Conservation (phyloP, 2,888 invertebrate species). For the Nomada hirtipes region DNA sequence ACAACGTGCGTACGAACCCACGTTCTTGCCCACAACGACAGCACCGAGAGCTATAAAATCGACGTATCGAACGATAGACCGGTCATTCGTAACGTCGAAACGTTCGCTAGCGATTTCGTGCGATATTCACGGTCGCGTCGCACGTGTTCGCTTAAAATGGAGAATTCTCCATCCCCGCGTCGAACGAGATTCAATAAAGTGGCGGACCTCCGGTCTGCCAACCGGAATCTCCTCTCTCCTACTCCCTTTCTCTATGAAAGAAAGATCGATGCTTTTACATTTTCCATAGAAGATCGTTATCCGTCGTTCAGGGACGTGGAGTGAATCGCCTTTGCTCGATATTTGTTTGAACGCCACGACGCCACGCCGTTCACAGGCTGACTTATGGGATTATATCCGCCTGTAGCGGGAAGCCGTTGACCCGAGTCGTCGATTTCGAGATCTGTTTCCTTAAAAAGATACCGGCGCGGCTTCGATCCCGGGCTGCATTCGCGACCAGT, state of each 20-base stretch:
- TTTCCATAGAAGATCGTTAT: constrained; percentile 37
- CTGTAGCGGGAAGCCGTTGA: constrained; percentile 36
- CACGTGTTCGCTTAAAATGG: constrained; percentile 13
- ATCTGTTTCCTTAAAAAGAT: constrained; percentile 37
- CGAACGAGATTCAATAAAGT: constrained; percentile 42
- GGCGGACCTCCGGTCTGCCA: neutral
- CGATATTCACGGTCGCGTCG: constrained; percentile 20
- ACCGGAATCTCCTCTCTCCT: no score
- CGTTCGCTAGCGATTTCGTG: neutral
- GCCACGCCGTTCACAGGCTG: constrained; percentile 19
- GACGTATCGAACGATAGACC: constrained; percentile 7
- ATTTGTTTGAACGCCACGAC: constrained; percentile 41
- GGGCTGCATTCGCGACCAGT: constrained; percentile 41
- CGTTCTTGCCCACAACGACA: neutral
- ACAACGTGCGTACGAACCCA: neutral
- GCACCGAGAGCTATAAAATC: neutral
- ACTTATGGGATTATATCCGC: constrained; percentile 49
- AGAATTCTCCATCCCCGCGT: constrained; percentile 12
- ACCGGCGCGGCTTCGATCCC: constrained; percentile 21
- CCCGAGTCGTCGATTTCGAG: constrained; percentile 2
- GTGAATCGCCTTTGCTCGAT: constrained; percentile 19
- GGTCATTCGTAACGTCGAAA: neutral
- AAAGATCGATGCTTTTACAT: constrained; percentile 40
- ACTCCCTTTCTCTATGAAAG: no score
- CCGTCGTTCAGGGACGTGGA: neutral